phyloP scores from a whole-genome alignment of 2,888 invertebrate species.

The Andricus curvator region DNA sequence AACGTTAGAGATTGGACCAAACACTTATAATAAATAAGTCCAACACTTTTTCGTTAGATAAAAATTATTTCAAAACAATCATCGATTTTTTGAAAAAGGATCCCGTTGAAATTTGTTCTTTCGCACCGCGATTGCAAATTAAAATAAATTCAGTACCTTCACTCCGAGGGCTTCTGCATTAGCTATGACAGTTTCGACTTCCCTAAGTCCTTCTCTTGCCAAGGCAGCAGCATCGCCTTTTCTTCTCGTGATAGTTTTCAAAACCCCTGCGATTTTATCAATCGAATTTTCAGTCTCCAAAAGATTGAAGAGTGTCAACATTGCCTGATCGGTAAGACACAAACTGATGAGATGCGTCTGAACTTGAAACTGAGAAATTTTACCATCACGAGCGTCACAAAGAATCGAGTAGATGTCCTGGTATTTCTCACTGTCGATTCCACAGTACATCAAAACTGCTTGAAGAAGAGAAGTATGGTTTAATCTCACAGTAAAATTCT shows the following conservation, averaged over 20 bases:
- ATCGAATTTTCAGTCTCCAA: conserved; percentile 85
- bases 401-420: conserved; percentile 79
- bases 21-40: too few relatives aligned
- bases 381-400: conserved; percentile 81
- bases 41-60: too few relatives aligned
- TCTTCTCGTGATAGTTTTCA: conserved; percentile 85
- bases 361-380: conserved; percentile 85
- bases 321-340: conserved; percentile 85
- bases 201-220: conserved; percentile 86
- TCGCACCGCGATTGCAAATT: not conserved
- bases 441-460: conserved; percentile 88
- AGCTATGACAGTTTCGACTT: conserved; percentile 86
- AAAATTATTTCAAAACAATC: too few relatives aligned
- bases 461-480: conserved; percentile 89
- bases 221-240: conserved; percentile 84
- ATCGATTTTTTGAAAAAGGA: too few relatives aligned
- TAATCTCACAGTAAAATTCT: conserved; percentile 85
- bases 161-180: conserved; percentile 88
- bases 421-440: conserved; percentile 86
- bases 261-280: conserved; percentile 81
- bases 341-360: conserved; percentile 84
- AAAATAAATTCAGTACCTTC: conserved; percentile 80
- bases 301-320: conserved; percentile 83
- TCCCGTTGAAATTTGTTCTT: too few relatives aligned
- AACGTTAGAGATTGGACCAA: too few relatives aligned